A percentile compares a stretch with the other conserved stretches of the same genome.
Conservation (phyloP, 2,113 vertebrate genomes). For the Takifugu flavidus region DNA sequence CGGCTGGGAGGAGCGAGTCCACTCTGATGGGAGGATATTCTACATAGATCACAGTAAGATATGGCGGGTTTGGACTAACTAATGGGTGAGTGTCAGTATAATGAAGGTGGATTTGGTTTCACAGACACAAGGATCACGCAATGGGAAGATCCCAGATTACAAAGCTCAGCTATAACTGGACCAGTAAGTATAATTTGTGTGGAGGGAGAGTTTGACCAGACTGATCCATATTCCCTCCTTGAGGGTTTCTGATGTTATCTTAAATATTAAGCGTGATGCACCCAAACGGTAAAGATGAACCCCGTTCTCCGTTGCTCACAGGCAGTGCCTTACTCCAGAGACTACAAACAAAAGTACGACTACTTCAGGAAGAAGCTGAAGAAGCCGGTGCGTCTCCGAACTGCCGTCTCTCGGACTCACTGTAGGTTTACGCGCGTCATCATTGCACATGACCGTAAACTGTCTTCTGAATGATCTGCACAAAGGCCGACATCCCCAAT, state of each 20-base stretch:
- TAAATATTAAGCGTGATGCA: not conserved
- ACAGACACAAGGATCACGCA: conserved; percentile 92
- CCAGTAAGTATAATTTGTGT: conserved; percentile 80
- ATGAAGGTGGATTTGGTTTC: conserved; percentile 15
- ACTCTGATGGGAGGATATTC: conserved; percentile 91
- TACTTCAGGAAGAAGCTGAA: conserved; percentile 97
- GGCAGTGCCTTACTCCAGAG: conserved; percentile 99
- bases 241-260: not conserved
- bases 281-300: not conserved
- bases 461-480: not conserved
- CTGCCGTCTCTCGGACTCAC: not conserved
- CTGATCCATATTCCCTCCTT: not conserved
- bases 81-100: not conserved
- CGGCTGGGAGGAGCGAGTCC: conserved; percentile 94
- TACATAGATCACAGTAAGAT: conserved; percentile 93
- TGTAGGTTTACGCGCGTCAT: not conserved
- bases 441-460: not conserved
- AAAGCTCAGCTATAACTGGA: conserved; percentile 90
- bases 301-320: conserved; percentile 52
- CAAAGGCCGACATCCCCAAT: conserved; percentile 91
- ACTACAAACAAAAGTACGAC: conserved; percentile 98
- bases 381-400: conserved; percentile 82
- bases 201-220: not conserved
- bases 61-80: not conserved
- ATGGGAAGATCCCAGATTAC: conserved; percentile 95